A percentile compares a stretch with the other conserved stretches of the same genome.
phyloP scores from a whole-genome alignment of 2,888 invertebrate species.

The Phania funesta region DNA sequence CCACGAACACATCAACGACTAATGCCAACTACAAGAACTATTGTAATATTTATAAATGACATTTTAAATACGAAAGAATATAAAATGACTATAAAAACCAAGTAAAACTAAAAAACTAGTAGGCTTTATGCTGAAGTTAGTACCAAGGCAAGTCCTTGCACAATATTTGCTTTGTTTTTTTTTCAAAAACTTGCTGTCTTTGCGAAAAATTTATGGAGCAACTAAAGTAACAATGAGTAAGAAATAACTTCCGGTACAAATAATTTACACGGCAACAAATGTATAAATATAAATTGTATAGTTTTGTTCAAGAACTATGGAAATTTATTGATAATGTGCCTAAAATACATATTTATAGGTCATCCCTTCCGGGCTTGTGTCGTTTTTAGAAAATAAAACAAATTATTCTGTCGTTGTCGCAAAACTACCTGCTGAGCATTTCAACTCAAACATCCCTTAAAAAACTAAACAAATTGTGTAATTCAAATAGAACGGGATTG shows the following conservation, averaged over 20 bases:
- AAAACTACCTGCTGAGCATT: conserved; percentile 28
- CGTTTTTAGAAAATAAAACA: not conserved
- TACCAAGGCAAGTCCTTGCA: conserved; percentile 63
- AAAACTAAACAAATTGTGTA: conserved; percentile 15
- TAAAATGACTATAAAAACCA: conserved; percentile 14
- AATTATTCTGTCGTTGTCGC: not conserved
- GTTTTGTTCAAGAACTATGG: conserved; percentile 1
- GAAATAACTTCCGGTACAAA: conserved; percentile 67
- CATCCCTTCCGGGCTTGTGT: conserved; percentile 26
- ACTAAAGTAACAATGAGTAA: conserved; percentile 48
- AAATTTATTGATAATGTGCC: conserved; percentile 40
- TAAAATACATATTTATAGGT: conserved; percentile 32
- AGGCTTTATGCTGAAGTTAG: conserved; percentile 13
- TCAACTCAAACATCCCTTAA: not conserved
- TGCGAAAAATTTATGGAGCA: conserved; percentile 14
- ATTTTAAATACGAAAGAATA: conserved; percentile 51
- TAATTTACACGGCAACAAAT: conserved; percentile 50
- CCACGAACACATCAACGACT: not conserved
- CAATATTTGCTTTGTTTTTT: conserved; percentile 53
- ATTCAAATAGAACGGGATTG: conserved; percentile 6
- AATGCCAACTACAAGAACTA: not conserved
- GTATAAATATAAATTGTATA: conserved; percentile 46
- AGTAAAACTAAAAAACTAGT: not conserved
- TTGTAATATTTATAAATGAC: conserved; percentile 43
- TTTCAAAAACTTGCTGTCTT: conserved; percentile 10